Base-by-base conservation (phyloP, 2,113 vertebrate genomes). In the Cheilinus undulatus region DNA sequence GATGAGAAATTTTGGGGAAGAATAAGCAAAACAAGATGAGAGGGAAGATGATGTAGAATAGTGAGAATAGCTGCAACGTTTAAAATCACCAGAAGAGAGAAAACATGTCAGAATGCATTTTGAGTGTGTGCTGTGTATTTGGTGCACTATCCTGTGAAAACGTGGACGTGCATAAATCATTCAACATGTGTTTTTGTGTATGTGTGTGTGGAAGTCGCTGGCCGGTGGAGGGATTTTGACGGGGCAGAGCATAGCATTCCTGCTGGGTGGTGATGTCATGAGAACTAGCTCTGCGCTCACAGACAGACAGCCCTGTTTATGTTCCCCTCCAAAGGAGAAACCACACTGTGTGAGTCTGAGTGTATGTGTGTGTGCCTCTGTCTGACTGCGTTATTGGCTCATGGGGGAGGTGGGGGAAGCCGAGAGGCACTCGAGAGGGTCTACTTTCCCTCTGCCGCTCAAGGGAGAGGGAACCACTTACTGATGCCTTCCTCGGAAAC, bases 251-350 rank as follows among this genome's bases (percentile, higher is more conserved):
- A 50, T 80, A 86, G 89, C 93, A 95, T 95, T 94, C 94, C 93
- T 92, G 92, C 88, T 86, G 88, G 75, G 87, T 87, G 92, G 89
- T 95, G 94, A 94, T 95, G 94, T 95, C 92, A 94, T 95, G 93
- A 94, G 94, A 95, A 95, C 92, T 90, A 86, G 86, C 88, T 91
- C 81, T 86, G 72, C 50, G 80, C 86, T 88, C 58, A 83, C 76
- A 84, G 92, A 91, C 93, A 93, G 94, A 93, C 92, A 91, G 91
- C 84, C 91, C 90, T 93, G 93, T 93, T 94, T 93, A 93, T 94
- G 92, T 93, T 93, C 92, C 90, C 86, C 87, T 77, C 82, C 86
- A 89, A 88, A 89, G 84, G 84, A 90, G 89, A 88, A 91, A 89
- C 88, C 91, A 82, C 91, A 89, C 73, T 85, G 76, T 87, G 78